These are phyloP conservation scores for Limnodromus scolopaceus DNA, from an alignment of 2,797 vertebrate species.

Conservation along the genomic window DNA sequence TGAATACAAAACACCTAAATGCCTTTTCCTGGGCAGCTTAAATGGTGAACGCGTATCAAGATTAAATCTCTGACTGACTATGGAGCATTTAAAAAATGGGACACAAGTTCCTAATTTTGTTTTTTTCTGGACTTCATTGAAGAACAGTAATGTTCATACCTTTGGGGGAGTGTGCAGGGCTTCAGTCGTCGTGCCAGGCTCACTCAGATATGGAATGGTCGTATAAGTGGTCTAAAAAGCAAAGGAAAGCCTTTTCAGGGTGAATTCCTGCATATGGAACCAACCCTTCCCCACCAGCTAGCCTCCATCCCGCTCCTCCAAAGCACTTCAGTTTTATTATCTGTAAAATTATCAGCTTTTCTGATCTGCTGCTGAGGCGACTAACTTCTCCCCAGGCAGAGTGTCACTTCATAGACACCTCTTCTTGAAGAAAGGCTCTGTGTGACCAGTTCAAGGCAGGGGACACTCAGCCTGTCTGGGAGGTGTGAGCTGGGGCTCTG, in stretches of 20 bases:
- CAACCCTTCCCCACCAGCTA: background rate
- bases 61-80: background rate
- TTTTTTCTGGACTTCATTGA: background rate
- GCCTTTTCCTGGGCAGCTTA: background rate
- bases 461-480: background rate
- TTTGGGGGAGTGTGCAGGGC: background rate
- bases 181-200: background rate
- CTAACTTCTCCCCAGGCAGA: background rate
- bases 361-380: background rate
- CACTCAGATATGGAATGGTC: background rate
- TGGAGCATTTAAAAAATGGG: background rate
- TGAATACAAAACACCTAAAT: background rate
- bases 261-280: slow-evolving; percentile 3
- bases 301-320: background rate
- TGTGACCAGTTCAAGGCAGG: background rate
- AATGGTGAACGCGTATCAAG: background rate
- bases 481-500: background rate
- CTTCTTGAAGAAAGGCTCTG: background rate
- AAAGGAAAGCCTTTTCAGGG: slow-evolving; percentile 32
- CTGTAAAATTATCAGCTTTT: background rate
- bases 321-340: slow-evolving; percentile 6
- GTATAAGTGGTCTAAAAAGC: background rate
- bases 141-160: background rate
- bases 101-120: background rate
- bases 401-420: background rate